Percentiles rank a stretch among this genome's conserved stretches.
Evolutionary conservation across 2,113 vertebrate genomes (phyloP).

Genomic region (Epinephelus lanceolatus): DNA sequence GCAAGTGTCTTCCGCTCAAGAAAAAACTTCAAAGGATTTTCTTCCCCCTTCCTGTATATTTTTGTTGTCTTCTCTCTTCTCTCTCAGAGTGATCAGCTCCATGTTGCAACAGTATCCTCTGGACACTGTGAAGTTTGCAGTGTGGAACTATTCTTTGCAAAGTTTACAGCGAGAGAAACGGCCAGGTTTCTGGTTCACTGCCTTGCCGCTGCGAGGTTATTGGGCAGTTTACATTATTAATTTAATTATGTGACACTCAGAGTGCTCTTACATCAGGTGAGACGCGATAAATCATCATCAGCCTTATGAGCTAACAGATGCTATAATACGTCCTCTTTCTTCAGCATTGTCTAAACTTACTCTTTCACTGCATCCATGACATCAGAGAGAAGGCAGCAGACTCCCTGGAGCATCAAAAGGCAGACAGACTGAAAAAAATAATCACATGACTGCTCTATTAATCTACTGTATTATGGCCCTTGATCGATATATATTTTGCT

Average conservation of each 20-base stretch:
- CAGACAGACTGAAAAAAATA: slow-evolving; percentile 65
- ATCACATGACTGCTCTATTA: slow-evolving; percentile 70
- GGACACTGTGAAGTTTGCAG: slow-evolving; percentile 55
- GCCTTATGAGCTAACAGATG: slow-evolving; percentile 41
- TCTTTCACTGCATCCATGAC: slow-evolving; percentile 48
- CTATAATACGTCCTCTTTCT: slow-evolving; percentile 28
- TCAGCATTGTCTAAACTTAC: slow-evolving; percentile 48
- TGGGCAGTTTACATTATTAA: slow-evolving; percentile 41
- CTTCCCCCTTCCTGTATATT: neutral
- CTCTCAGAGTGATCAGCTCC: slow-evolving; percentile 47
- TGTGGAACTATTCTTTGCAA: slow-evolving; percentile 50
- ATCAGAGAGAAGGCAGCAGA: slow-evolving; percentile 63
- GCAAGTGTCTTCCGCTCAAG: slow-evolving; percentile 54
- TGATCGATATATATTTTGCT: slow-evolving; percentile 82
- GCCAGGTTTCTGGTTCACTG: slow-evolving; percentile 11
- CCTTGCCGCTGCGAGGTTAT: neutral
- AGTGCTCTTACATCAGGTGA: slow-evolving; percentile 52
- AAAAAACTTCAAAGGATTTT: slow-evolving; percentile 58
- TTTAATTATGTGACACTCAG: slow-evolving; percentile 58
- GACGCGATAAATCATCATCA: slow-evolving; percentile 64
- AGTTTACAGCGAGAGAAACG: slow-evolving; percentile 60
- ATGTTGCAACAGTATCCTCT: slow-evolving; percentile 57
- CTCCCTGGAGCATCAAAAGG: slow-evolving; percentile 69
- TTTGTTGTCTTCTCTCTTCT: slow-evolving; percentile 40
- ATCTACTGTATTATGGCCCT: slow-evolving; percentile 66